Conservation (phyloP, 2,113 vertebrate species). For the Scolopax mira region DNA sequence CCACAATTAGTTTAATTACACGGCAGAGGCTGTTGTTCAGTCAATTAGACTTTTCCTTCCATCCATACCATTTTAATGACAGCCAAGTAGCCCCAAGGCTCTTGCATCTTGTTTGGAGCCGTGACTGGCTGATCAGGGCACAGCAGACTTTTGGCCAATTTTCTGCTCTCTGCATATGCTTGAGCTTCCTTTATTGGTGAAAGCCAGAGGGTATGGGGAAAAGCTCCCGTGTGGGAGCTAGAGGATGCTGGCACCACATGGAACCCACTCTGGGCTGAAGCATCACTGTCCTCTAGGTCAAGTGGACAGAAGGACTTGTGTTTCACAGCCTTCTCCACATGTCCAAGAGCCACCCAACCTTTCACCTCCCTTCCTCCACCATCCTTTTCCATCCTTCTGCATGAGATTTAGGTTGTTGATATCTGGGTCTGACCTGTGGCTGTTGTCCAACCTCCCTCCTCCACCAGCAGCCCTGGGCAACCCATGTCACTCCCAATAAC, state of each 20-base stretch:
- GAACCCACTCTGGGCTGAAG: background rate
- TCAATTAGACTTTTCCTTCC: constrained; percentile 53
- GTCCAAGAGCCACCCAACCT: background rate
- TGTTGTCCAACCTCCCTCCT: background rate
- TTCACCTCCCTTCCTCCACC: background rate
- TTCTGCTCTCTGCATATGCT: background rate
- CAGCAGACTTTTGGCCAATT: background rate
- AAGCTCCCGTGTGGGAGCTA: background rate
- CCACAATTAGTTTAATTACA: constrained; percentile 52
- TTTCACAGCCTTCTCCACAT: background rate
- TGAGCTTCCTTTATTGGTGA: rapidly evolving
- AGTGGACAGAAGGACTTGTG: background rate
- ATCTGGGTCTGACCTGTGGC: background rate
- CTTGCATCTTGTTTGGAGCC: background rate
- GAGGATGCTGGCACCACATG: background rate
- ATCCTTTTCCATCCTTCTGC: background rate
- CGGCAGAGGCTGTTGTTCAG: constrained; percentile 9
- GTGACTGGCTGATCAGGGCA: background rate
- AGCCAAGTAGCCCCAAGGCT: constrained; percentile 10
- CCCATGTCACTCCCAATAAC: rapidly evolving
- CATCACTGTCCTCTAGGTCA: background rate
- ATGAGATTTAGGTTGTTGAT: background rate
- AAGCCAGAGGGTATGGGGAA: background rate
- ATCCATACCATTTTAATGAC: constrained; percentile 44
- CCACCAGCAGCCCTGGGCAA: background rate